These are phyloP conservation scores for Drosophila suboccidentalis DNA, from an alignment of 2,888 invertebrate species.

Conservation along the genomic window DNA sequence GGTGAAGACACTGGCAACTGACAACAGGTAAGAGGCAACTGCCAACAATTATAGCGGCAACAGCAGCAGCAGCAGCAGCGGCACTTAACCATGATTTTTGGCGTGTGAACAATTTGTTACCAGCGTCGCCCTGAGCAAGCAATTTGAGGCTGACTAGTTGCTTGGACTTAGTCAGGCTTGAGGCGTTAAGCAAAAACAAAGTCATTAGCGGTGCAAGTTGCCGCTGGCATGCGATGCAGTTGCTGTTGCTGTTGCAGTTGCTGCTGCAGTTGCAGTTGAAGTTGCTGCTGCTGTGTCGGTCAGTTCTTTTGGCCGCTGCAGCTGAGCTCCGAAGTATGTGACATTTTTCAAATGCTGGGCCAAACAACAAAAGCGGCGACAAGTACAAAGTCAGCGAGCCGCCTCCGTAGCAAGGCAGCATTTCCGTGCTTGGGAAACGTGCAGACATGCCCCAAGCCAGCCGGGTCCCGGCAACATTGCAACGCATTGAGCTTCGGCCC, in stretches of 20 bases:
- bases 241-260: constrained; percentile 28
- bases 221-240: constrained; percentile 71
- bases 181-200: constrained; percentile 68
- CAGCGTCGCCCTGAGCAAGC: constrained; percentile 57
- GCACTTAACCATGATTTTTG: constrained; percentile 64
- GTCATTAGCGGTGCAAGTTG: constrained; percentile 68
- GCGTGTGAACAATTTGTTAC: constrained; percentile 81
- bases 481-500: constrained; percentile 6
- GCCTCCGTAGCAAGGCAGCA: constrained; percentile 45
- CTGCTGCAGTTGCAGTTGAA: constrained; percentile 12
- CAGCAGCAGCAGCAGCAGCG: constrained; percentile 30
- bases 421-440: constrained; percentile 68
- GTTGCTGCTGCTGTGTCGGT: constrained; percentile 42
- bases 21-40: constrained; percentile 23
- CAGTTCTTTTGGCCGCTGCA: constrained; percentile 56
- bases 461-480: constrained; percentile 16
- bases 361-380: constrained; percentile 48
- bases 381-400: constrained; percentile 67
- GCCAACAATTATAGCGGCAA: constrained; percentile 30
- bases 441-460: constrained; percentile 55
- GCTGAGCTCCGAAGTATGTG: constrained; percentile 66
- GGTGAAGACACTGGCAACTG: constrained; percentile 46
- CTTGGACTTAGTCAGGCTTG: constrained; percentile 50
- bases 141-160: constrained; percentile 44
- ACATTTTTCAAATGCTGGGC: constrained; percentile 80